Conservation (phyloP, 1,140 invertebrate species). For the Aphelenchoides avenae region DNA sequence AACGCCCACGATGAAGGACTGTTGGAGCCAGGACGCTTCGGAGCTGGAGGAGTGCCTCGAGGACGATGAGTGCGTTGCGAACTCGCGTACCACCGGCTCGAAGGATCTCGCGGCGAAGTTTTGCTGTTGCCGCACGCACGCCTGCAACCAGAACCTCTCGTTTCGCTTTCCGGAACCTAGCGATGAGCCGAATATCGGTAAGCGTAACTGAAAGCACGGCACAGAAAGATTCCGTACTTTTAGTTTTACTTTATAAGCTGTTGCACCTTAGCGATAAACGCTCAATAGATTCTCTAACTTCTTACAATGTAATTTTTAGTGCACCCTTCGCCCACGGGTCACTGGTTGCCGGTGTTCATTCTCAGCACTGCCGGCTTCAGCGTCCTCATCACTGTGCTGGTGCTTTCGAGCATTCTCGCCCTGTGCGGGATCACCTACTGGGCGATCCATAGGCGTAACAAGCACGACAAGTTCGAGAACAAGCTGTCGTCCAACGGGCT, state of each 20-base stretch:
- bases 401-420: too few species aligned
- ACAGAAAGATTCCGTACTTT: background rate
- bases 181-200: background rate
- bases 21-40: too few species aligned
- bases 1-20: too few species aligned
- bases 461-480: background rate
- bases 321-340: too few species aligned
- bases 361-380: background rate
- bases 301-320: background rate
- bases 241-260: too few species aligned
- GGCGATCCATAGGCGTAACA: background rate
- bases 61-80: constrained; percentile 37
- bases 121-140: constrained; percentile 45
- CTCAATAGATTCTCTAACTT: too few species aligned
- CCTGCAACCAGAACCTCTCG: constrained; percentile 35
- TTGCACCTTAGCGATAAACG: too few species aligned
- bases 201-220: background rate
- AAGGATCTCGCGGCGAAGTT: constrained; percentile 24
- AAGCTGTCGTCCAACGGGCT: too few species aligned
- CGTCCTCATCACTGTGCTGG: too few species aligned
- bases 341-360: too few species aligned
- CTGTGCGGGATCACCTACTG: too few species aligned
- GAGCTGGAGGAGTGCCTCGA: constrained; percentile 34
- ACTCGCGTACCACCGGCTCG: constrained; percentile 30
- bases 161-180: background rate